A percentile compares a stretch with the other conserved stretches of the same genome.
phyloP scores from a whole-genome alignment of 2,888 invertebrate genomes.

The Pandemis heparana region DNA sequence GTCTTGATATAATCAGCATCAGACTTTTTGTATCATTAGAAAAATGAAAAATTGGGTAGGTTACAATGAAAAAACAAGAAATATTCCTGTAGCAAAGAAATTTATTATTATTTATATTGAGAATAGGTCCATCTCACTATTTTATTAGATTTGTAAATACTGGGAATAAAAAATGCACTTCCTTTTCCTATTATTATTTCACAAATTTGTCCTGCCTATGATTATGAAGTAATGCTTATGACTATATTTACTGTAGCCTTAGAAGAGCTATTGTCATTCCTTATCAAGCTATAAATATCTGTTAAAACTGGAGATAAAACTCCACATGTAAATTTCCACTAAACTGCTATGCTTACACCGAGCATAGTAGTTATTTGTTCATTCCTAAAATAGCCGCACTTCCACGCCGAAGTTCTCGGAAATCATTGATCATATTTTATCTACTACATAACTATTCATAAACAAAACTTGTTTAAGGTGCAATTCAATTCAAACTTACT shows the following conservation, averaged over 20 bases:
- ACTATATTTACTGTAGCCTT: background rate
- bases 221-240: background rate
- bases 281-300: constrained; percentile 26
- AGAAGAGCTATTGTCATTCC: background rate
- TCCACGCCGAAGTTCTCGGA: constrained; percentile 17
- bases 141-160: background rate
- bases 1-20: background rate
- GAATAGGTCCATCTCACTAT: too few species aligned
- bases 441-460: background rate
- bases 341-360: background rate
- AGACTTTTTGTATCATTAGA: background rate
- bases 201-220: background rate
- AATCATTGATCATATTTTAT: constrained; percentile 11
- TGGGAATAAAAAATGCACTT: background rate
- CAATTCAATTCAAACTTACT: background rate
- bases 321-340: constrained; percentile 4
- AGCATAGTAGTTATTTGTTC: constrained; percentile 1
- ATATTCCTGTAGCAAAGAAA: background rate
- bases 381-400: constrained; percentile 15
- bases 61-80: background rate
- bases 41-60: background rate
- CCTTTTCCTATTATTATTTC: background rate
- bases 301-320: background rate
- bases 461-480: background rate
- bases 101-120: too few species aligned